phyloP scores from a whole-genome alignment of 2,888 invertebrate genomes.

The Buathra laborator region DNA sequence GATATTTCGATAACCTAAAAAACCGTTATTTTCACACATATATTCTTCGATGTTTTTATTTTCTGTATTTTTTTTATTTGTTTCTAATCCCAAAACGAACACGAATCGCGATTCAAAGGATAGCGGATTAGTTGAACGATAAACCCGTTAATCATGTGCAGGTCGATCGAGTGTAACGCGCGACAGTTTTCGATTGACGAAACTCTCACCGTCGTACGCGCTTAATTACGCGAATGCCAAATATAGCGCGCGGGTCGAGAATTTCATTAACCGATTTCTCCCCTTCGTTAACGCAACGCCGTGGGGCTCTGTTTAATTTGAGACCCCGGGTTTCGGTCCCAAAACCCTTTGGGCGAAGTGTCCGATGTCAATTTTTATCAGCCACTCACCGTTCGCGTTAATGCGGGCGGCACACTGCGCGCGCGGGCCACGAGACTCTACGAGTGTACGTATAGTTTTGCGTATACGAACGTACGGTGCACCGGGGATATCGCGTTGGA shows the following conservation, averaged over 20 bases:
- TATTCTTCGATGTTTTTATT: too few species aligned
- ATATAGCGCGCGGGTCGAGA: slow-evolving; percentile 6
- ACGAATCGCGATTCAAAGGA: not conserved
- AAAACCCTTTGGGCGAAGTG: slow-evolving; percentile 35
- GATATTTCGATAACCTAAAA: not conserved
- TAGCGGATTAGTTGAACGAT: not conserved
- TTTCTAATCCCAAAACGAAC: too few species aligned
- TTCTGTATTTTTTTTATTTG: too few species aligned
- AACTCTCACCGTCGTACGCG: slow-evolving; percentile 11
- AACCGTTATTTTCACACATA: too few species aligned
- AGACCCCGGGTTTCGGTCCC: slow-evolving; percentile 12
- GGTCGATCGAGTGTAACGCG: slow-evolving; percentile 61
- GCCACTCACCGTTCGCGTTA: slow-evolving; percentile 15
- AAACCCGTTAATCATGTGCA: slow-evolving; percentile 66
- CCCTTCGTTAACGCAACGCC: slow-evolving; percentile 46
- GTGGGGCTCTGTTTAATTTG: slow-evolving; percentile 48
- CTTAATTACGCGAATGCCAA: slow-evolving; percentile 46
- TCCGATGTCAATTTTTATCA: slow-evolving; percentile 44
- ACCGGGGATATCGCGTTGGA: slow-evolving; percentile 43
- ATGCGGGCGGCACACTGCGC: not conserved
- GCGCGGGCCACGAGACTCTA: not conserved
- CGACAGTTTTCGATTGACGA: slow-evolving; percentile 44
- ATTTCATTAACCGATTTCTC: slow-evolving; percentile 61
- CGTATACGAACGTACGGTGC: slow-evolving; percentile 33
- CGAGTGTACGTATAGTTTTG: not conserved